Conservation (phyloP, 2,888 invertebrate genomes). For the Catocala fraxini region DNA sequence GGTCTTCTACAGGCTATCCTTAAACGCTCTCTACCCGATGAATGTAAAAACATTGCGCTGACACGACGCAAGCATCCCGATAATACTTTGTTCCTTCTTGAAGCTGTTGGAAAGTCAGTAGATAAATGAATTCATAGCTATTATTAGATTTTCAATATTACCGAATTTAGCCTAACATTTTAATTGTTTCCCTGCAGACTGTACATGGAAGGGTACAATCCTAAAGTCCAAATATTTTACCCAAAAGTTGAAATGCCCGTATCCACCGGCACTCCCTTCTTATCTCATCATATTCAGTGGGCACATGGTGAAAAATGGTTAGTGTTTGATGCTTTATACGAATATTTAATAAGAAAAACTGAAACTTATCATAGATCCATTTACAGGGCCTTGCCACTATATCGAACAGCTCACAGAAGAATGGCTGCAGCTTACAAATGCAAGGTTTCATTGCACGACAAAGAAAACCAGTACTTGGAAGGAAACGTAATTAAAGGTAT, state of each 20-base stretch:
- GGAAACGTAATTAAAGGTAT: conserved; percentile 40
- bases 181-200: conserved; percentile 80
- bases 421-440: conserved; percentile 56
- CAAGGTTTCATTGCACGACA: conserved; percentile 34
- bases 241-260: conserved; percentile 93
- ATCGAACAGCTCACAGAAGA: background rate
- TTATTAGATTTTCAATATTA: no score
- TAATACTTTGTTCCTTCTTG: conserved; percentile 84
- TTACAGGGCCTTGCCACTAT: conserved; percentile 9
- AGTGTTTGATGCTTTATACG: background rate
- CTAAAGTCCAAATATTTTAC: conserved; percentile 91
- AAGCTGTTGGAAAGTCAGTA: conserved; percentile 89
- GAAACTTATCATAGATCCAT: background rate
- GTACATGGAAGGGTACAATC: conserved; percentile 91
- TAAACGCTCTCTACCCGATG: conserved; percentile 90
- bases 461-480: conserved; percentile 26
- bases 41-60: conserved; percentile 90
- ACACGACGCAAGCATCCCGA: conserved; percentile 91
- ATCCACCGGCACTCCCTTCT: conserved; percentile 93
- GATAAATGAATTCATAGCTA: no score
- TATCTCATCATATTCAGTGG: conserved; percentile 94
- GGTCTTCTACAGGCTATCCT: conserved; percentile 94
- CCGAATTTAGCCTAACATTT: background rate
- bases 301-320: conserved; percentile 92
- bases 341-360: no score